Evolutionary conservation across 2,888 invertebrate species (phyloP), one percentile per base, ranked within the genome.

Genomic region (Tanytarsus gracilentus): DNA sequence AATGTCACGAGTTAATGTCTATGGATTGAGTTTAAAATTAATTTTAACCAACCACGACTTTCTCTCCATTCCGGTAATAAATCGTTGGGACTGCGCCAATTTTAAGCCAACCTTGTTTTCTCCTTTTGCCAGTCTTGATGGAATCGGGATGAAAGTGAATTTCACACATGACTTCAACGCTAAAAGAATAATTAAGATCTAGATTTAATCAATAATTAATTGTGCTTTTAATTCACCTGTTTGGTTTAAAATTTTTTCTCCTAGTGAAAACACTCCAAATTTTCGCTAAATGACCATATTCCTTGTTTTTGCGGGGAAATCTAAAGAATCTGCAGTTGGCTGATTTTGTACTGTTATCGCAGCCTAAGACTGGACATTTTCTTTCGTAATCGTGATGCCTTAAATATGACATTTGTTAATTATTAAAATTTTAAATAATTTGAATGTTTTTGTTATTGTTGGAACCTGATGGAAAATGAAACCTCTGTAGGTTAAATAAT

Each of bases 61-160:
- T 58, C 14, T 27, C 27, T 48, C n/a, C 40, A 16, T 16, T 48
- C 2, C 29, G 44, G 16, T 44, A 58, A n/a, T 21, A 58, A 30
- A 58, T 48, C 14, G 58, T 58, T 18, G 58, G 58, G 7, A 58
- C 58, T 5, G 48, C 18, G 18, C 23, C 23, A 14, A 27, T n/a
- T 29, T 18, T 55, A 7, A 55, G 21, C 11, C 29, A 30, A 21
- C 48, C 27, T 18, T 11, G 14, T 8, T 30, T 11, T 2, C 58
- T 30, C 14, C 30, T 48, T 26, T 58, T 48, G 27, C 48, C 48
- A 2, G 11, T 18, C 4, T 29, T 40, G 2, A 58, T 27, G 14
- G 18, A 11, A 4, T 29, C 26, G 2, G 11, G 33, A 3, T 26
- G 3, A 16, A 58, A 58, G 23, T 58, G 58, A 14, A 25, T 11